Percentiles rank a stretch among this genome's conserved stretches.
Evolutionary conservation across 2,113 vertebrate genomes (phyloP).

Genomic region (Podilymbus podiceps): DNA sequence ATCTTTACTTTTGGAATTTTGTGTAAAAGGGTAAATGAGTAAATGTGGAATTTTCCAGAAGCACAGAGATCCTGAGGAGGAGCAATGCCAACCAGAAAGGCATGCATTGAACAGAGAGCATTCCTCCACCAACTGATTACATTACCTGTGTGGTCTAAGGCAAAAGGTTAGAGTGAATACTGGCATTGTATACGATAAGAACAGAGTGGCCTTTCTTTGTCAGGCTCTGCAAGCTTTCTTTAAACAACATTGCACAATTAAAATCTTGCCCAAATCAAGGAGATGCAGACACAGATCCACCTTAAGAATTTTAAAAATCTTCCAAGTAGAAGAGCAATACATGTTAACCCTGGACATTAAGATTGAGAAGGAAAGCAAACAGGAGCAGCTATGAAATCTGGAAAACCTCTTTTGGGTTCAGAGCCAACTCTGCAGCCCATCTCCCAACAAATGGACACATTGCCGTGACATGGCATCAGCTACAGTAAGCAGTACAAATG

Average conservation of each 20-base stretch:
- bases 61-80: background rate
- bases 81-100: background rate
- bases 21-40: background rate
- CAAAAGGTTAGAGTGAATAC: slow-evolving; percentile 20
- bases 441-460: background rate
- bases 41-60: background rate
- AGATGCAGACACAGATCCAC: background rate
- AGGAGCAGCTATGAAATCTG: background rate
- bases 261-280: background rate
- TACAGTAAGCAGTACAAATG: background rate
- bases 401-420: background rate
- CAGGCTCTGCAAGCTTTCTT: background rate
- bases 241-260: background rate
- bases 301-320: background rate
- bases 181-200: slow-evolving; percentile 7
- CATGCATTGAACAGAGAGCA: background rate
- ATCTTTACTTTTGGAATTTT: background rate
- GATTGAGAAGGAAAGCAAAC: background rate
- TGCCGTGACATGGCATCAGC: background rate
- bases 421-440: background rate
- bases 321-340: background rate
- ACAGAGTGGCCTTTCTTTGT: slow-evolving; percentile 42
- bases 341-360: background rate
- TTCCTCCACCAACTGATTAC: background rate
- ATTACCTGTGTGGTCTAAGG: slow-evolving; percentile 44